Evolutionary conservation across 2,113 vertebrate species (phyloP).

Genomic region (Pseudorectes ferrugineus): DNA sequence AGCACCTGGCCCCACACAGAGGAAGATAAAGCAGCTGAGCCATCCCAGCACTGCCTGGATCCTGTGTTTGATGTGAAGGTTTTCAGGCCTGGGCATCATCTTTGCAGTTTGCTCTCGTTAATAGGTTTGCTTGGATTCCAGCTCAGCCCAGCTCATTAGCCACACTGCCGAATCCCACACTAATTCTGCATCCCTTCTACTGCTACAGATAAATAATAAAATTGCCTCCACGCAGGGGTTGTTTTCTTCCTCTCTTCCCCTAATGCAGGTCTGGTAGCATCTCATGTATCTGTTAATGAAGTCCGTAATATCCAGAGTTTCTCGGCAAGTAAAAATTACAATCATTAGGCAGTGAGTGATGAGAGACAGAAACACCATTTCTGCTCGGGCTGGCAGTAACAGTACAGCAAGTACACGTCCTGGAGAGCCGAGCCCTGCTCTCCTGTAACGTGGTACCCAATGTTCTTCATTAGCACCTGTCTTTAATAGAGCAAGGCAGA

Average conservation of each 20-base stretch:
- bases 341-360: conserved; percentile 3
- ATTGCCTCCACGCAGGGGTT: conserved; percentile 19
- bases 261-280: not conserved
- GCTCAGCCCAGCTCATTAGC: conserved; percentile 20
- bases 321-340: conserved; percentile 44
- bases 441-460: conserved; percentile 7
- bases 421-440: not conserved
- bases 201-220: conserved; percentile 36
- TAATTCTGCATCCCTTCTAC: not conserved
- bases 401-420: not conserved
- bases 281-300: not conserved
- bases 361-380: not conserved
- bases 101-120: not conserved
- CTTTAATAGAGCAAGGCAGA: not conserved
- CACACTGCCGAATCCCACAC: not conserved
- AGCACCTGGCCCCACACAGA: rapidly evolving
- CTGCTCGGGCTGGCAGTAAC: not conserved
- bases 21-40: not conserved
- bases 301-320: conserved; percentile 4
- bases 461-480: conserved; percentile 59
- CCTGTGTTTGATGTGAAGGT: not conserved
- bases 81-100: not conserved
- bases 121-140: conserved; percentile 6
- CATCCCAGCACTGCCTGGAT: not conserved
- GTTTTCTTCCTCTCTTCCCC: conserved; percentile 10